Evolutionary conservation across 2,797 vertebrate species (phyloP).

Genomic region (Aotus griseimembra): DNA sequence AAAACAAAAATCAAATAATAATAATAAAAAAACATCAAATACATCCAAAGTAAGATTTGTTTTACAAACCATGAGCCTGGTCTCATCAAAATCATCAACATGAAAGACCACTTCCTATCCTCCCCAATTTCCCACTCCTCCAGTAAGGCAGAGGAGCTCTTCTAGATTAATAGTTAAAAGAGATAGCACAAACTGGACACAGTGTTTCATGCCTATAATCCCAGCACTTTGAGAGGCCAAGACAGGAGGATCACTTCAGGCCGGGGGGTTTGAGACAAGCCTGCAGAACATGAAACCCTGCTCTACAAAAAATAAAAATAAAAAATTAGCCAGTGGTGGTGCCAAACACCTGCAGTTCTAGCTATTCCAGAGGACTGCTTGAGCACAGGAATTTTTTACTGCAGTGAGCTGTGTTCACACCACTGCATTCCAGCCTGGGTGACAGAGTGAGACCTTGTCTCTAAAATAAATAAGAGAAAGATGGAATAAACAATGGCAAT

Average conservation of each 20-base stretch:
- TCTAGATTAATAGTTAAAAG: not conserved
- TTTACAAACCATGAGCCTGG: not conserved
- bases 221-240: not conserved
- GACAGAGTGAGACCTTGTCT: not conserved
- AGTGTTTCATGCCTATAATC: not conserved
- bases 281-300: not conserved
- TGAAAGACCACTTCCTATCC: not conserved
- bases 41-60: not conserved
- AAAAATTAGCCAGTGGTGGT: not conserved
- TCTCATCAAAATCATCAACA: not conserved
- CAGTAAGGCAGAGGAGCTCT: not conserved
- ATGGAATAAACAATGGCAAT: not conserved
- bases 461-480: not conserved
- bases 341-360: not conserved
- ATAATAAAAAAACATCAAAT: not conserved
- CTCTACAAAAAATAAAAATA: not conserved
- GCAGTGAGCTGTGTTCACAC: not conserved
- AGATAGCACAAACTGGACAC: not conserved
- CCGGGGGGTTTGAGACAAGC: not conserved
- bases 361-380: not conserved
- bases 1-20: no score
- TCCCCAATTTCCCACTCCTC: fast-evolving
- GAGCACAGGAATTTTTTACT: not conserved
- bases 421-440: not conserved
- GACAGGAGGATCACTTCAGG: not conserved